phyloP scores from a whole-genome alignment of 2,113 vertebrate species.

The Chloropsis cyanopogon region DNA sequence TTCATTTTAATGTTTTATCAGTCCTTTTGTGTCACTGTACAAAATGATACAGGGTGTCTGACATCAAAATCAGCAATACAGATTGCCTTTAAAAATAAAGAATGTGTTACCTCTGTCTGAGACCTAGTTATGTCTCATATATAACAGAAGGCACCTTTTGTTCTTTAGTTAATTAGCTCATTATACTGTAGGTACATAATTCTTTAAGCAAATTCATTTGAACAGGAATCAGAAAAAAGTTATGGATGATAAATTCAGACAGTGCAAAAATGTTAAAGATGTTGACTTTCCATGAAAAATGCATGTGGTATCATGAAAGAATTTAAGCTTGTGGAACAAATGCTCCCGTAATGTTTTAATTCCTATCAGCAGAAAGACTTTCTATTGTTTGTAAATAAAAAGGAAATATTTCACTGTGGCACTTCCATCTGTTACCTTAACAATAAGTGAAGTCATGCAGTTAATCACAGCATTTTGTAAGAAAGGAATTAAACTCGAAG shows the following conservation, averaged over 20 bases:
- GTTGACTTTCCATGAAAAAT: conserved; percentile 63
- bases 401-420: conserved; percentile 72
- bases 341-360: conserved; percentile 62
- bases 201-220: conserved; percentile 68
- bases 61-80: conserved; percentile 60
- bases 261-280: conserved; percentile 63
- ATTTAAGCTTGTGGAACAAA: conserved; percentile 53
- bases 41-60: conserved; percentile 51
- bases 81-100: conserved; percentile 59
- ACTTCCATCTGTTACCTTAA: conserved; percentile 72
- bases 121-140: conserved; percentile 54
- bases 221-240: conserved; percentile 67
- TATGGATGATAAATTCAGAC: conserved; percentile 64
- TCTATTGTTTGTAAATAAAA: conserved; percentile 80
- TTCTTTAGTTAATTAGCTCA: conserved; percentile 77
- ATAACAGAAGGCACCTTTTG: conserved; percentile 73
- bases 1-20: conserved; percentile 59
- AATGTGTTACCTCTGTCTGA: conserved; percentile 46
- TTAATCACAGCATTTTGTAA: conserved; percentile 72
- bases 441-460: conserved; percentile 61
- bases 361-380: conserved; percentile 50
- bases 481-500: conserved; percentile 45
- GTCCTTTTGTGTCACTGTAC: conserved; percentile 29
- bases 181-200: conserved; percentile 72
- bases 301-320: conserved; percentile 50